phyloP scores from a whole-genome alignment of 2,113 vertebrate genomes.

The Aptenodytes patagonicus region DNA sequence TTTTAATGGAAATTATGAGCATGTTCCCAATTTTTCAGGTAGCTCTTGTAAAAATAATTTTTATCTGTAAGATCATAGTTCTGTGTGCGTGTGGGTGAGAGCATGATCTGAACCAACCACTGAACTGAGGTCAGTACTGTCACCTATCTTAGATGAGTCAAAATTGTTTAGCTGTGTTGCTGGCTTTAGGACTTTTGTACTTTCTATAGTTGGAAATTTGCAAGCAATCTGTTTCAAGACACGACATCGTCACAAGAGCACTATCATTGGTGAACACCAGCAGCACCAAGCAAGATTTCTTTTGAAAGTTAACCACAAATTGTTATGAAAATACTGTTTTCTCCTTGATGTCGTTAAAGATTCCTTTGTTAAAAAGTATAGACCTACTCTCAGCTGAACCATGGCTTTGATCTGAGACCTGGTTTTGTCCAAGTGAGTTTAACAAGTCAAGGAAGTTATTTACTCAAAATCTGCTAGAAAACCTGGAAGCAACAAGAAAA shows the following conservation, averaged over 20 bases:
- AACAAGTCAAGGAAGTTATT: background rate
- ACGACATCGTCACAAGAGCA: background rate
- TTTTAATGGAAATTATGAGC: background rate
- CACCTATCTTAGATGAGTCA: background rate
- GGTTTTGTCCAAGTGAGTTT: background rate
- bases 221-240: background rate
- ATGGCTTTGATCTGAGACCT: background rate
- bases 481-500: background rate
- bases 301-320: background rate
- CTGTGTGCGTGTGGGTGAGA: fast-evolving
- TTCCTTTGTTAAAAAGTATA: background rate
- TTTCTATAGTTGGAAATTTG: background rate
- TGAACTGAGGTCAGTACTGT: background rate
- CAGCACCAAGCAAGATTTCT: background rate
- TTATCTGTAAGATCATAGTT: background rate
- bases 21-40: background rate
- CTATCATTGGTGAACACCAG: background rate
- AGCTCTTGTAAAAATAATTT: background rate
- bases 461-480: background rate
- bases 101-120: background rate
- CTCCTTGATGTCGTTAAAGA: background rate
- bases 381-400: background rate
- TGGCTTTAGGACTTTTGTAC: background rate
- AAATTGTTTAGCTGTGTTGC: background rate
- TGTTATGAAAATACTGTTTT: background rate